These are phyloP conservation scores for Oreochromis grahami DNA, from an alignment of 2,797 vertebrate genomes.

Conservation along the genomic window DNA sequence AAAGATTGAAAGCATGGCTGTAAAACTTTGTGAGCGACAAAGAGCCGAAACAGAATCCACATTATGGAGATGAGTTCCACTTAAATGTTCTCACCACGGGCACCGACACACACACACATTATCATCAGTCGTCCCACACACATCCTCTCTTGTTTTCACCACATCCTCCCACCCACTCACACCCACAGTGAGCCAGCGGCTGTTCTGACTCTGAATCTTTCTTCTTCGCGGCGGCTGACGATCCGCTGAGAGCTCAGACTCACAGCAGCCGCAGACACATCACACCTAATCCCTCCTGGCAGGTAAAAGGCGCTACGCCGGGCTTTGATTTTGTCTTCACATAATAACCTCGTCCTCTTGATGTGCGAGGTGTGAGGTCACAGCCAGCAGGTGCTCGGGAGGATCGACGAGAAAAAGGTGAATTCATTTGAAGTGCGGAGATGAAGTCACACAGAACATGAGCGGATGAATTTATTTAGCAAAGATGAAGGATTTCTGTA, in stretches of 20 bases:
- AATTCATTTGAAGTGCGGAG: accelerated
- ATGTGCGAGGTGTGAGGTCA: not conserved
- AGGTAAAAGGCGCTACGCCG: not conserved
- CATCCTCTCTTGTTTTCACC: not conserved
- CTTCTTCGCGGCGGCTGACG: not conserved
- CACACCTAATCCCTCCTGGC: conserved; percentile 1
- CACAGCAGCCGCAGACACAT: not conserved
- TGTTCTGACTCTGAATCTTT: not conserved
- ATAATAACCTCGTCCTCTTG: not conserved
- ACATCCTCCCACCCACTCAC: not conserved
- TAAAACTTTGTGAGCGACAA: not conserved
- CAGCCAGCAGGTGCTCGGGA: not conserved
- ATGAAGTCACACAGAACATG: not conserved
- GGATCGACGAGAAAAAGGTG: not conserved
- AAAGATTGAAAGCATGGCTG: not conserved
- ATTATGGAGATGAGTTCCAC: not conserved
- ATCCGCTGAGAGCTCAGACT: not conserved
- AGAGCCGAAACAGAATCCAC: not conserved
- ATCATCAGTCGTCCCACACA: not conserved
- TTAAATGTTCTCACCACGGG: not conserved
- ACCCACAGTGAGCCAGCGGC: not conserved
- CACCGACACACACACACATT: not conserved
- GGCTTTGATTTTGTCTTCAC: not conserved
- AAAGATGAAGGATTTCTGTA: not conserved
- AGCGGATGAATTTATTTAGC: not conserved